Conservation (phyloP, 2,797 vertebrate genomes). For the Enteromius thamalakanensis region DNA sequence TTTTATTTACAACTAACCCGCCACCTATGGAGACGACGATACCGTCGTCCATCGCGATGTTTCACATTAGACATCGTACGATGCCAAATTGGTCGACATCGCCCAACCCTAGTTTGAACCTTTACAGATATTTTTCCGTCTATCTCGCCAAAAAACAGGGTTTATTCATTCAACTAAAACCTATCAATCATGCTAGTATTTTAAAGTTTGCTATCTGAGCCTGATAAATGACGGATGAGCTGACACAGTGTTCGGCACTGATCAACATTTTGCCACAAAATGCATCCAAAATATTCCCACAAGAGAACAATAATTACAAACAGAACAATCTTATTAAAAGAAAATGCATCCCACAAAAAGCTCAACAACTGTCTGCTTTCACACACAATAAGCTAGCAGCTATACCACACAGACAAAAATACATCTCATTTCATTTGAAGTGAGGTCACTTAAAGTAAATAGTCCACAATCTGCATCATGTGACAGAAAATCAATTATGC, state of each 20-base stretch:
- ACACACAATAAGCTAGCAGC: too few species aligned
- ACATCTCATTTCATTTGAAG: neutral
- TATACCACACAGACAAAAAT: neutral
- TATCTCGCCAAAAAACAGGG: neutral
- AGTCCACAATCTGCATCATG: neutral
- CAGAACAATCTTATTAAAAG: neutral
- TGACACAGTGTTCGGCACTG: neutral
- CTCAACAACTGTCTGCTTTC: neutral
- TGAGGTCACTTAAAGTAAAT: neutral
- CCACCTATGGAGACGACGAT: too few species aligned
- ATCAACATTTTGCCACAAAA: neutral
- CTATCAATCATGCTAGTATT: neutral
- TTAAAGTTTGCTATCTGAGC: neutral
- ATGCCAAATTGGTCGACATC: too few species aligned
- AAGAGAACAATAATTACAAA: neutral
- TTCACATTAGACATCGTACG: too few species aligned
- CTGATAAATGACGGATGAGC: neutral
- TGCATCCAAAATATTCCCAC: neutral
- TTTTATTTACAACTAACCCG: too few species aligned
- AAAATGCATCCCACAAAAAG: neutral
- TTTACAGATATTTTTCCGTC: neutral
- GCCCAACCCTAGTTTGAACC: too few species aligned
- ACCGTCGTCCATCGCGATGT: too few species aligned
- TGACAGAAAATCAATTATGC: neutral
- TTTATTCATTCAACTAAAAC: neutral